Evolutionary conservation across 2,113 vertebrate genomes (phyloP), one percentile per base, ranked within the genome.

Genomic region (Peromyscus maniculatus): DNA sequence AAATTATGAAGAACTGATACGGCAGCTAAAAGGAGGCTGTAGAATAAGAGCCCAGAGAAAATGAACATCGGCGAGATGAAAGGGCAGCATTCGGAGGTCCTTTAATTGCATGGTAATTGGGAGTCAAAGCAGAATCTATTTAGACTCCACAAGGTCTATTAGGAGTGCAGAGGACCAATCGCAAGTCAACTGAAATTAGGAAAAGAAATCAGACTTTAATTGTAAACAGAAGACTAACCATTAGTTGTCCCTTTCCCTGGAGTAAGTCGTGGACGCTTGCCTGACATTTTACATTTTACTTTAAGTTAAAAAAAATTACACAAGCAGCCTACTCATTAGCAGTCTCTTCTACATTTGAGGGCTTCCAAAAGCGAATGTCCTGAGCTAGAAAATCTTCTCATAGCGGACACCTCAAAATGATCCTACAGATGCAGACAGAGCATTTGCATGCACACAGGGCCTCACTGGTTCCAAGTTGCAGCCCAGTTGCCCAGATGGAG

Each of bases 81-180:
- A 99, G 97, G 94, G 69, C 94, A 98, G 86, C 92, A 92, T 96
- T 98, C 97, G 93, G 96, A 96, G 94, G 97, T 97, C 97, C 97
- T 97, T 98, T 99, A 98, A 98, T 98, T 98, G 92, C 96, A 97
- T 97, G 96, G 84, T 98, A 99, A 98, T 98, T 98, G 95, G 97
- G 97, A 98, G 97, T 97, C 98, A 98, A 98, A 98, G 97, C 95
- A 98, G 97, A 96, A 94, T 96, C 98, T 98, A 74, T 98, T 98
- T 97, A 98, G 98, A 98, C 98, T 97, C 97, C 97, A 98, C 86
- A 95, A 97, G 96, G 96, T 84, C 98, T 98, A 98, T 97, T 96
- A 98, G 96, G 97, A 98, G 97, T 98, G 96, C 97, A 87, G 95
- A 98, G 95, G 72, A 97, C 98, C 97, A 98, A 97, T 95, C 96